Percentiles rank a stretch among this genome's conserved stretches.
These are phyloP conservation scores for Andricus curvator DNA, from an alignment of 2,888 invertebrate genomes.

Conservation along the genomic window DNA sequence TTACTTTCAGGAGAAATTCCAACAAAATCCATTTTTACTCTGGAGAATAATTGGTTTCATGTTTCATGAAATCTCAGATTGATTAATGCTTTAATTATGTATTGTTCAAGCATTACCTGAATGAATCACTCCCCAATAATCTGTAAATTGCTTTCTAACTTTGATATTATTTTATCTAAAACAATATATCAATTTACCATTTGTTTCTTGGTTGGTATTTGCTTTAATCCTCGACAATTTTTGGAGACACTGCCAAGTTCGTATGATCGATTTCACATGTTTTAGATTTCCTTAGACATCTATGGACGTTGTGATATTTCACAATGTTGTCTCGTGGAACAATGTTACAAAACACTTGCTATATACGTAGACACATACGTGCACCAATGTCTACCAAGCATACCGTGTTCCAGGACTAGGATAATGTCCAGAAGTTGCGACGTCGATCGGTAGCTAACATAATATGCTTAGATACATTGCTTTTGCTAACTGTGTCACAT, in stretches of 20 bases:
- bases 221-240: background rate
- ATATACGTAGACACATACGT: background rate
- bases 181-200: too few relatives aligned
- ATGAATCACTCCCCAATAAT: too few relatives aligned
- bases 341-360: slow-evolving; percentile 1
- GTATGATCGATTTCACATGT: background rate
- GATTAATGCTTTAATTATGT: background rate
- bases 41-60: background rate
- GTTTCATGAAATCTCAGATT: background rate
- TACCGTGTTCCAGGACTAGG: background rate
- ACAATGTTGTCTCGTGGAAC: background rate
- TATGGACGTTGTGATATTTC: background rate
- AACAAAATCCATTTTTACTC: background rate
- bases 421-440: background rate
- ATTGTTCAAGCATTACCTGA: background rate
- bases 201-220: too few relatives aligned
- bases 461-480: background rate
- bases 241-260: background rate
- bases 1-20: background rate
- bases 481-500: background rate
- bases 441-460: background rate
- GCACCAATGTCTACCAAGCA: background rate
- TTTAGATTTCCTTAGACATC: background rate
- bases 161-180: too few relatives aligned
- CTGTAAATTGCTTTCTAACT: too few relatives aligned